These are phyloP conservation scores for Python bivittatus DNA, from an alignment of 2,113 vertebrate genomes.

Conservation along the genomic window DNA sequence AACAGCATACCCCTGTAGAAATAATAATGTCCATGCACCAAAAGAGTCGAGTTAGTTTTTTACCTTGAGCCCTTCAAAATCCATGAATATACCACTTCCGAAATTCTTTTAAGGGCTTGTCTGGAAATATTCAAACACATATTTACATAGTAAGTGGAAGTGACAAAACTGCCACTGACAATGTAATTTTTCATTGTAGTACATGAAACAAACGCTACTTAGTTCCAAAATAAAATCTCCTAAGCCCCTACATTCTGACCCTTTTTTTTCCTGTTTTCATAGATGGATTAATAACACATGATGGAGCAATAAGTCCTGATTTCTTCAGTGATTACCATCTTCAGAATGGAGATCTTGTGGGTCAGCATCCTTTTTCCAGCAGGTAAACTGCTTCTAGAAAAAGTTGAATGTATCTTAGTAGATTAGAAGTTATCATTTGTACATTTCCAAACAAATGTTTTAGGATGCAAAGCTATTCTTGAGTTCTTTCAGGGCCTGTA, in stretches of 20 bases:
- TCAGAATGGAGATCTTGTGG: constrained; percentile 87
- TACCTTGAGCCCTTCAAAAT: background rate
- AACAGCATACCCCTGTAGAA: background rate
- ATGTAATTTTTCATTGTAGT: background rate
- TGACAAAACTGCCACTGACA: background rate
- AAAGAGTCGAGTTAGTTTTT: background rate
- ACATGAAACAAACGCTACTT: background rate
- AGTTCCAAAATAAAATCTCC: background rate
- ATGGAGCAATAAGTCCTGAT: constrained; percentile 87
- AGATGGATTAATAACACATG: constrained; percentile 89
- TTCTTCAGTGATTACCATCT: constrained; percentile 86
- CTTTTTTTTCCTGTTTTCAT: constrained; percentile 23
- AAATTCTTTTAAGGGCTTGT: background rate
- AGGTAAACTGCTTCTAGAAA: constrained; percentile 72
- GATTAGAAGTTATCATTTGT: background rate
- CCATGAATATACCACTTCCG: background rate
- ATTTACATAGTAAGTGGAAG: background rate
- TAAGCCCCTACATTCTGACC: background rate
- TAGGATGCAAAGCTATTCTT: background rate
- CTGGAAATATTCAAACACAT: background rate
- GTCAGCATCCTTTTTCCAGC: constrained; percentile 76
- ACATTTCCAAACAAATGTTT: constrained; percentile 28
- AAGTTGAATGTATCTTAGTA: background rate
- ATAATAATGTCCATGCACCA: background rate
- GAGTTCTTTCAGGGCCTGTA: background rate